These are phyloP conservation scores for Halcyon senegalensis DNA, from an alignment of 2,113 vertebrate genomes.

Conservation along the genomic window DNA sequence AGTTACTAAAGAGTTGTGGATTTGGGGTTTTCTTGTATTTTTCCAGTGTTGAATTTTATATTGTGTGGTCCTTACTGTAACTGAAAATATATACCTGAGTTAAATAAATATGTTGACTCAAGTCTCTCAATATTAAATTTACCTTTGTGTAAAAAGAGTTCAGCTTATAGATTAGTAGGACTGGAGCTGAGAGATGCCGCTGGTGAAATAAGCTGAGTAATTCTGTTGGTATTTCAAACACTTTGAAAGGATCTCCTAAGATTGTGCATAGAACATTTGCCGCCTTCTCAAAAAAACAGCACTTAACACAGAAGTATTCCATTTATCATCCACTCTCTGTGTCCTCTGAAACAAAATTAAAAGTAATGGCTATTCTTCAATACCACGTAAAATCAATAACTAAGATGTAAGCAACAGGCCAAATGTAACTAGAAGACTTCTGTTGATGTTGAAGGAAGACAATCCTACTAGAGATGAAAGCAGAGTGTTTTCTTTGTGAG, in stretches of 20 bases:
- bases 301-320: not conserved
- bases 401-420: not conserved
- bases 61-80: not conserved
- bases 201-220: not conserved
- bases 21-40: not conserved
- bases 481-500: not conserved
- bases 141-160: not conserved
- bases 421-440: not conserved
- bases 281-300: not conserved
- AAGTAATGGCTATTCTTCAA: not conserved
- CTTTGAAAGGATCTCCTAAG: not conserved
- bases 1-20: not conserved
- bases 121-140: not conserved
- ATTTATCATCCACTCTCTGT: not conserved
- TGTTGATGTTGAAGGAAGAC: not conserved
- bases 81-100: not conserved
- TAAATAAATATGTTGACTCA: not conserved
- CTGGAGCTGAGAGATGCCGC: not conserved
- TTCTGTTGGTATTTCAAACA: not conserved
- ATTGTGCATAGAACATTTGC: not conserved
- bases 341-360: not conserved
- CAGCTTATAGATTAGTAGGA: not conserved
- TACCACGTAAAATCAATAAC: not conserved
- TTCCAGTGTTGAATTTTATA: not conserved
- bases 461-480: not conserved